Base-by-base conservation (phyloP, 1,140 invertebrate species). In the Papilio aristodemus region DNA sequence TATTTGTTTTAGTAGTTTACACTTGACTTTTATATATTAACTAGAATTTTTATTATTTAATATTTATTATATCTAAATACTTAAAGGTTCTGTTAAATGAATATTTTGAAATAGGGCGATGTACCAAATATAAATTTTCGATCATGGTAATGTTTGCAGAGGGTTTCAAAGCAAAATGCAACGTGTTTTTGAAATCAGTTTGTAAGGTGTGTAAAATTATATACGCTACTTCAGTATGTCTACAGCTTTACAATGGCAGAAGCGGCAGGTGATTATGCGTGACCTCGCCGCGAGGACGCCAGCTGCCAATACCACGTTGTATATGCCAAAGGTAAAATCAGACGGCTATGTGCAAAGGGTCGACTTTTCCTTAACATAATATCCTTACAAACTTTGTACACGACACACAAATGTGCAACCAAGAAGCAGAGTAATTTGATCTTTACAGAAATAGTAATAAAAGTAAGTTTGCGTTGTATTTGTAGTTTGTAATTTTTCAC, bases 251-350 rank as follows among this genome's bases (percentile, higher is more conserved):
- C 62, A 38, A 37, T 66, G 11, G 71, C 50, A 73, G 71, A 73
- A 64, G 71, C 67, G 57, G 62, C 68, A 73, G 66, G 68, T 71
- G 68, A 76, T 76, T 72, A 74, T 69, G 9, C 37, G 13, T 70
- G 76, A 50, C 76, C 76, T 78, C 71, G 71, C 17, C 1, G 0
- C 71, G 76, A 78, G 76, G 76, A 71, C 76, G 67, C 38, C n/a
- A 10, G 63, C 38, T 46, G 63, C 27, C 41, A 46, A 46, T 66
- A 66, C 63, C 39, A 46, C 63, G 50, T 66, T 66, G 27, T 17
- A 27, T 38, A 66, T 66, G 25, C 41, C 25, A 46, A 50, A 27
- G 19, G 22, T 22, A 14, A 43, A 32, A 27, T 11, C 62, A 27
- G n/a, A 38, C 9, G 13, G 25, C 41, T 17, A 43, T 32, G n/a